phyloP scores from a whole-genome alignment of 2,113 vertebrate genomes.

The Trochalopteron elliotii region DNA sequence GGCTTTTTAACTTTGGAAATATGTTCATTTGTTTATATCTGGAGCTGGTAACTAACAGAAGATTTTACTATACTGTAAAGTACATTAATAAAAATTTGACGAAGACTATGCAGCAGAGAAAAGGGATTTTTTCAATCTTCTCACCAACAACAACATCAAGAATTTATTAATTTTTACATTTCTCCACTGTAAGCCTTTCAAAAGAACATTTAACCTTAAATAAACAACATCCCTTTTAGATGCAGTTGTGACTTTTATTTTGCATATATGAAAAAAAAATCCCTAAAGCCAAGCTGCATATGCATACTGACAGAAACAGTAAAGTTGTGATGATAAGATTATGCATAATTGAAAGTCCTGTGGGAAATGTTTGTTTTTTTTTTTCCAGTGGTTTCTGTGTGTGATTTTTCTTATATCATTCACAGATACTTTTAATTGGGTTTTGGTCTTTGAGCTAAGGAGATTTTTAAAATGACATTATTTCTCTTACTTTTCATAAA shows the following conservation, averaged over 20 bases:
- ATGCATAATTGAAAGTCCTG: neutral
- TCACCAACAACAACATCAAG: neutral
- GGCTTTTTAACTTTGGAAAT: neutral
- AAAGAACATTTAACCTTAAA: neutral
- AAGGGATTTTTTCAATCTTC: neutral
- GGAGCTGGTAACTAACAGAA: neutral
- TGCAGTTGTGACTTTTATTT: neutral
- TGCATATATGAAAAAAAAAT: neutral
- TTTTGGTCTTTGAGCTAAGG: neutral
- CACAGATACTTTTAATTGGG: neutral
- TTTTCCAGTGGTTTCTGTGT: neutral
- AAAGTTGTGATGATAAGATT: neutral
- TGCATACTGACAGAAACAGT: neutral
- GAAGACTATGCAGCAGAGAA: neutral
- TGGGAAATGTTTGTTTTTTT: neutral
- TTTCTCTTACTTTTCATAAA: neutral
- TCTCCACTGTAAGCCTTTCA: neutral
- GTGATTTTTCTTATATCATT: neutral
- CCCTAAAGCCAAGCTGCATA: neutral
- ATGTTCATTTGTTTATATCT: neutral
- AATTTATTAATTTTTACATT: neutral
- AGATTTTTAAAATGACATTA: neutral
- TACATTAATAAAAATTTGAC: neutral
- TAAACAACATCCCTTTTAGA: neutral
- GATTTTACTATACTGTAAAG: neutral